Conservation (phyloP, 1,140 invertebrate species). For the Pachypeltis micranthus region DNA sequence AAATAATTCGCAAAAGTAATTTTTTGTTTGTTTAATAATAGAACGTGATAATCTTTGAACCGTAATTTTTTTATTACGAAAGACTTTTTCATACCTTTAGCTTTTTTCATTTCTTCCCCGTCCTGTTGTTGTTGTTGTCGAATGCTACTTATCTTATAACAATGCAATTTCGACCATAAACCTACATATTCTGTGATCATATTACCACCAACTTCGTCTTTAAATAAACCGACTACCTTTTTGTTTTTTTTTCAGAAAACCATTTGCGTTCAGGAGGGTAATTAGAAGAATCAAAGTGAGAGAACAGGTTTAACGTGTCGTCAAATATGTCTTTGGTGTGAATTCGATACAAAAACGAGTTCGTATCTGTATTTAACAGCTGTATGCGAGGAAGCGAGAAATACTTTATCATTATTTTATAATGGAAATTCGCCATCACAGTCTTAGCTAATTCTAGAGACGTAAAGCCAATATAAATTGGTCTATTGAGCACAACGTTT, state of each 20-base stretch:
- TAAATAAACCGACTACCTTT: not conserved
- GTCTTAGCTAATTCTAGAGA: slow-evolving; percentile 9
- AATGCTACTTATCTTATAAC: no score
- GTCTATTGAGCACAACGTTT: not conserved
- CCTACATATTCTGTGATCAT: not conserved
- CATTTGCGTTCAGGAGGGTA: not conserved
- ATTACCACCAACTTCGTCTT: not conserved
- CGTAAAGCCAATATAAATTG: slow-evolving; percentile 18
- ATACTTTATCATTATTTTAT: not conserved
- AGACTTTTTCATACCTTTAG: no score
- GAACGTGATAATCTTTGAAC: no score
- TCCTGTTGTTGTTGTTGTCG: no score
- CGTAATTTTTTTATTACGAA: no score
- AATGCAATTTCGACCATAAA: not conserved
- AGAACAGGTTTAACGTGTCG: not conserved
- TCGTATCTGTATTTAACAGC: no score
- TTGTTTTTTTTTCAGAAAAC: not conserved
- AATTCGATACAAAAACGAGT: not conserved
- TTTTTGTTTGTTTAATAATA: no score
- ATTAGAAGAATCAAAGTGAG: not conserved
- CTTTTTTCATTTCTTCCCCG: no score
- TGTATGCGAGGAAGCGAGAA: no score
- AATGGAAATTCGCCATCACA: not conserved
- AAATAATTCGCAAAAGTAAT: no score
- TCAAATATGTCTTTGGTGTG: not conserved